phyloP scores from a whole-genome alignment of 2,113 vertebrate species.

The Chrysochloris asiatica region DNA sequence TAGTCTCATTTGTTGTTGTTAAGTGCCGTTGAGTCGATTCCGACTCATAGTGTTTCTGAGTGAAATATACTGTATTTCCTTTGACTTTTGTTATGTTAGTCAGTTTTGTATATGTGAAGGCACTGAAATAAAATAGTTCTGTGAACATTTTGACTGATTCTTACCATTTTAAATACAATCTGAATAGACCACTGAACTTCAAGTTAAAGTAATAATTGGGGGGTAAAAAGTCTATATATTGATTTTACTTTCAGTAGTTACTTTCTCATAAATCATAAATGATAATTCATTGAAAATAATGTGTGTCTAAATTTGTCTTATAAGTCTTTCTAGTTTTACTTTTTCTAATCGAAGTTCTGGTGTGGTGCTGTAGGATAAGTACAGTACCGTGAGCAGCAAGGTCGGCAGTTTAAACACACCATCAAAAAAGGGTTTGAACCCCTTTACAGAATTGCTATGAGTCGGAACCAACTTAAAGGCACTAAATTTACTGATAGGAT shows the following conservation, averaged over 20 bases:
- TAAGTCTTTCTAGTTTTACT: slow-evolving; percentile 32
- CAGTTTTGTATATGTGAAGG: background rate
- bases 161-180: background rate
- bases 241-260: slow-evolving; percentile 31
- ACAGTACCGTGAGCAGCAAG: too few species aligned
- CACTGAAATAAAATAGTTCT: background rate
- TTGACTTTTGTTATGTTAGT: slow-evolving; percentile 13
- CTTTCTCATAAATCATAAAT: slow-evolving; percentile 18
- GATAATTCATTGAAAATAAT: slow-evolving; percentile 11
- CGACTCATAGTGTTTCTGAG: background rate
- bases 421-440: too few species aligned
- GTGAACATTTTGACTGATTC: background rate
- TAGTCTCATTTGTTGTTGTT: too few species aligned
- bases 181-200: background rate
- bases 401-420: too few species aligned
- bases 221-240: slow-evolving; percentile 5
- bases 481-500: too few species aligned
- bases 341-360: background rate
- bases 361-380: too few species aligned
- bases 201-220: slow-evolving; percentile 28
- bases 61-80: slow-evolving; percentile 34
- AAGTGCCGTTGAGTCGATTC: too few species aligned
- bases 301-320: slow-evolving; percentile 12
- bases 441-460: too few species aligned
- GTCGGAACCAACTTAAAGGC: too few species aligned